phyloP scores from a whole-genome alignment of 2,888 invertebrate species.

The Andrena bicolor region DNA sequence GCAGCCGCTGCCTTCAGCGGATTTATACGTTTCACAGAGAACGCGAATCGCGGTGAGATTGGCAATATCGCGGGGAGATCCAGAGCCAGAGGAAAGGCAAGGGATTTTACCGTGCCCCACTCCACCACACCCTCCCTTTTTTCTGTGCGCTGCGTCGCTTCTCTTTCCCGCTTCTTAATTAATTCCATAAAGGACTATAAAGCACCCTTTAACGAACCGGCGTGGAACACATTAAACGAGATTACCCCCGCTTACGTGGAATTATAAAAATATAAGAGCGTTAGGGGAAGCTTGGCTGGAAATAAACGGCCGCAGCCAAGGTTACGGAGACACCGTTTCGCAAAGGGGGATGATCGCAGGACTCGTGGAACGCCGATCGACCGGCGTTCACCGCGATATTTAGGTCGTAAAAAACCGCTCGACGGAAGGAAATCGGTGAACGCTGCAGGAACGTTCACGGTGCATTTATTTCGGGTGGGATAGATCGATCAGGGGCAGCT shows the following conservation, averaged over 20 bases:
- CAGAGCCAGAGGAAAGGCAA: background rate
- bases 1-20: background rate
- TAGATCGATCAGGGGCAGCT: slow-evolving; percentile 15
- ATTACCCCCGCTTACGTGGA: slow-evolving; percentile 46
- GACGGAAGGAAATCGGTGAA: slow-evolving; percentile 43
- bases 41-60: background rate
- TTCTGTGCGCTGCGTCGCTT: background rate
- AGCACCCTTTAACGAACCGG: slow-evolving; percentile 53
- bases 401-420: slow-evolving; percentile 44
- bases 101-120: slow-evolving; percentile 4
- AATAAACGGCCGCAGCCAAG: slow-evolving; percentile 55
- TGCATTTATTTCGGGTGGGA: slow-evolving; percentile 39
- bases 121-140: background rate
- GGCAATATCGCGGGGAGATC: background rate
- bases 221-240: slow-evolving; percentile 41
- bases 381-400: slow-evolving; percentile 36
- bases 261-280: slow-evolving; percentile 56
- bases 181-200: slow-evolving; percentile 47
- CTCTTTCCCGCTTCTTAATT: slow-evolving; percentile 42
- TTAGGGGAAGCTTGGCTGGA: slow-evolving; percentile 43
- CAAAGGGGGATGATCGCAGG: slow-evolving; percentile 2
- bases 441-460: slow-evolving; percentile 25
- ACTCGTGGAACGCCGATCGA: slow-evolving; percentile 6
- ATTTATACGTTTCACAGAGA: background rate
- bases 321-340: slow-evolving; percentile 40